A percentile compares a stretch with the other conserved stretches of the same genome.
These are phyloP conservation scores for Hypomesus transpacificus DNA, from an alignment of 2,113 vertebrate species.

Conservation along the genomic window DNA sequence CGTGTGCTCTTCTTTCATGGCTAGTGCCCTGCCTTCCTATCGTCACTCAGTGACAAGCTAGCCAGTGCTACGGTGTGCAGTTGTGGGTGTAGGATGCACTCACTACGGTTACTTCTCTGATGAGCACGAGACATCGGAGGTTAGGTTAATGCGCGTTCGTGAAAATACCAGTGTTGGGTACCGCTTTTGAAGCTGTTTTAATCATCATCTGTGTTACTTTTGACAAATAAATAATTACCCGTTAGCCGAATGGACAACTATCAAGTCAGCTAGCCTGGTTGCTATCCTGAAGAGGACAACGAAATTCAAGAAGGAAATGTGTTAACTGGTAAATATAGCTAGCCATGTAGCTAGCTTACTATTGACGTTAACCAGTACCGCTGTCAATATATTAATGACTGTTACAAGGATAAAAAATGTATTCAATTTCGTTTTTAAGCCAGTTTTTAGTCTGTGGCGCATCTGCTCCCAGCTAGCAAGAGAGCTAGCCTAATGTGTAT, in stretches of 20 bases:
- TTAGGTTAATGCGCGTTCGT: too few species aligned
- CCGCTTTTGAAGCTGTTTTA: slow-evolving; percentile 32
- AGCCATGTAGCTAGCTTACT: background rate
- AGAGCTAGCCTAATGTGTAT: too few species aligned
- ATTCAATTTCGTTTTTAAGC: too few species aligned
- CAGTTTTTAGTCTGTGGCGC: too few species aligned
- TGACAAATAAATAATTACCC: slow-evolving; percentile 23
- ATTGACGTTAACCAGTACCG: too few species aligned
- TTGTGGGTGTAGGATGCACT: background rate
- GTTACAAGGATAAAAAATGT: too few species aligned
- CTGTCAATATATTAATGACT: background rate
- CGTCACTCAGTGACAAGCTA: background rate
- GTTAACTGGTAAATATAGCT: slow-evolving; percentile 13
- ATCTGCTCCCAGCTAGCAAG: too few species aligned
- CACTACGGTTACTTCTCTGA: background rate
- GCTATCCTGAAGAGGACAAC: slow-evolving; percentile 42
- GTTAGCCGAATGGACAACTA: slow-evolving; percentile 56
- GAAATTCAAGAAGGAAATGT: slow-evolving; percentile 34
- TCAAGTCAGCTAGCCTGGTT: slow-evolving; percentile 49
- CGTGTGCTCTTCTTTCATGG: slow-evolving; percentile 2
- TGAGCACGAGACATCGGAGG: background rate
- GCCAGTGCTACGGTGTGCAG: background rate
- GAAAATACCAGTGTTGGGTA: too few species aligned
- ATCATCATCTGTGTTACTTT: slow-evolving; percentile 37
- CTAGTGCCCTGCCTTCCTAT: background rate